A percentile compares a stretch with the other conserved stretches of the same genome.
phyloP scores from a whole-genome alignment of 2,113 vertebrate genomes.

The Ictalurus punctatus region DNA sequence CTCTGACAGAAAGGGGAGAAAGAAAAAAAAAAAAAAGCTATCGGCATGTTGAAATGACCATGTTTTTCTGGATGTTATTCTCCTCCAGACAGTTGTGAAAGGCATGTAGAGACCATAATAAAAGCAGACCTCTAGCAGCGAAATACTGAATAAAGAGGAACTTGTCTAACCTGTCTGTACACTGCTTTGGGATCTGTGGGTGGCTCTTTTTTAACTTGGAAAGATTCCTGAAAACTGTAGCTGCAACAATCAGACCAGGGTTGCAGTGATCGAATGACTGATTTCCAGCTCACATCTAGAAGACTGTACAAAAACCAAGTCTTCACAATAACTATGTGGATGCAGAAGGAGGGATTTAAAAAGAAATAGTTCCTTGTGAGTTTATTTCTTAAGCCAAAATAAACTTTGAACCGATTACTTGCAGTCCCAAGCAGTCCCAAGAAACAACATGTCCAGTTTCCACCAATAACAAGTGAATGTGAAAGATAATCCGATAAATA shows the following conservation, averaged over 20 bases:
- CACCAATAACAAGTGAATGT: neutral
- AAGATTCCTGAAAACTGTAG: neutral
- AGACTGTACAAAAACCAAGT: neutral
- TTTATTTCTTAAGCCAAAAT: neutral
- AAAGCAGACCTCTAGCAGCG: slow-evolving; percentile 5
- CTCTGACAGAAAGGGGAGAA: neutral
- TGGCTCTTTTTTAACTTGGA: slow-evolving; percentile 12
- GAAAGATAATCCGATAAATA: neutral
- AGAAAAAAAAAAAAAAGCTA: neutral
- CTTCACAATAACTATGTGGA: neutral
- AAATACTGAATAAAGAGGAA: slow-evolving; percentile 25
- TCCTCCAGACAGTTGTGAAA: neutral
- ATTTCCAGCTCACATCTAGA: neutral
- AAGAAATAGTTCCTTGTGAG: neutral
- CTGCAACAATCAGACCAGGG: neutral
- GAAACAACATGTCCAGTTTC: neutral
- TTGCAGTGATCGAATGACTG: neutral
- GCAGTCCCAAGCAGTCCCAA: neutral
- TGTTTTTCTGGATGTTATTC: slow-evolving; percentile 3
- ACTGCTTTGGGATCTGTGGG: neutral
- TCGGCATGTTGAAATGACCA: neutral
- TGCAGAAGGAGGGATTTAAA: neutral
- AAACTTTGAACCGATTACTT: neutral
- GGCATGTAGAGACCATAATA: neutral
- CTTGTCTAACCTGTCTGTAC: slow-evolving; percentile 37